A percentile compares a stretch with the other conserved stretches of the same genome.
Conservation (phyloP, 2,888 invertebrate species). For the Dascillus cervinus region DNA sequence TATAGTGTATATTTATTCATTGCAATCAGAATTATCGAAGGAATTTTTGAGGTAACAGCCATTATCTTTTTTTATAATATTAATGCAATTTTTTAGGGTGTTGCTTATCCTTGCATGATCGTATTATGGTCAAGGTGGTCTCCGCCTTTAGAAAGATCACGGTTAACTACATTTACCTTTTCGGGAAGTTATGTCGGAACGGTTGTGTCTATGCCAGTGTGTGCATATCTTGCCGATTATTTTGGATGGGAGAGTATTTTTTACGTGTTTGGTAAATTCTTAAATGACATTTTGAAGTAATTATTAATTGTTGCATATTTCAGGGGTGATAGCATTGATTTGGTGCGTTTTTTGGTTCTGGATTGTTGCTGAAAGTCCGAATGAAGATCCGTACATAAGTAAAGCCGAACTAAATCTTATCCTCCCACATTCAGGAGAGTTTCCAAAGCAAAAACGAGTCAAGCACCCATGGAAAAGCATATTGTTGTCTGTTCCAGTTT, state of each 20-base stretch:
- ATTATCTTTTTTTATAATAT: too few relatives aligned
- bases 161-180: slow-evolving; percentile 74
- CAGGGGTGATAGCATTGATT: slow-evolving; percentile 58
- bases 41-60: slow-evolving; percentile 33
- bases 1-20: slow-evolving; percentile 63
- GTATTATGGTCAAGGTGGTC: slow-evolving; percentile 82
- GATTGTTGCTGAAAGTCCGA: slow-evolving; percentile 66
- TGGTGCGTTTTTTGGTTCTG: slow-evolving; percentile 68
- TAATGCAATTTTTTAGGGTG: slow-evolving; percentile 52
- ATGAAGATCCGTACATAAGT: slow-evolving; percentile 64
- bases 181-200: slow-evolving; percentile 83
- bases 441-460: slow-evolving; percentile 43
- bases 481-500: slow-evolving; percentile 67
- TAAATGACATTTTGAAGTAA: too few relatives aligned
- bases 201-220: slow-evolving; percentile 72
- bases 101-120: slow-evolving; percentile 73
- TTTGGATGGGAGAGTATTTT: slow-evolving; percentile 79
- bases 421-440: slow-evolving; percentile 49
- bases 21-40: slow-evolving; percentile 50
- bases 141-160: slow-evolving; percentile 68
- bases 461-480: slow-evolving; percentile 72
- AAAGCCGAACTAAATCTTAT: slow-evolving; percentile 69
- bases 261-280: slow-evolving; percentile 60
- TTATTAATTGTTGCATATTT: slow-evolving; percentile 17
- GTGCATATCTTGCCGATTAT: slow-evolving; percentile 62